Conservation (phyloP, 2,888 invertebrate genomes). For the Protonemura montana region DNA sequence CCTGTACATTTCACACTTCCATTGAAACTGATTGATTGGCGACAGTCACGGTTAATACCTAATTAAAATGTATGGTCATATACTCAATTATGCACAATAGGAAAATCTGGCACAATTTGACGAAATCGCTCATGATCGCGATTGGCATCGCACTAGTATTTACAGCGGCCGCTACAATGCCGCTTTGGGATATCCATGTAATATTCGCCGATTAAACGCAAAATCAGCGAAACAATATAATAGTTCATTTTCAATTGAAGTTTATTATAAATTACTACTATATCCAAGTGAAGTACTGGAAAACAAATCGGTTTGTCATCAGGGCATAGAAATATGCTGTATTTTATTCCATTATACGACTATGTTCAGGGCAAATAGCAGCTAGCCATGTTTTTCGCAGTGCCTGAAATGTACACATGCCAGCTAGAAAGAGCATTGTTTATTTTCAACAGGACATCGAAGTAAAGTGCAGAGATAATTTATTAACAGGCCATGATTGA, state of each 20-base stretch:
- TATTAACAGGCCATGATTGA: neutral
- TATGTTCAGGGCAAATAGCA: neutral
- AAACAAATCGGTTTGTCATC: neutral
- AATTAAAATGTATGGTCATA: neutral
- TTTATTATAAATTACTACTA: neutral
- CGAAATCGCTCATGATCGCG: neutral
- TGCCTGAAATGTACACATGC: neutral
- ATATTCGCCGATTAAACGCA: neutral
- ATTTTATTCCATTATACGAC: neutral
- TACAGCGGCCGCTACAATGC: neutral
- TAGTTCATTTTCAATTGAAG: neutral
- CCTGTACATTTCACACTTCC: neutral
- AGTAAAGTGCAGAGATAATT: neutral
- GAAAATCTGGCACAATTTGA: neutral
- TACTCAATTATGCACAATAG: constrained; percentile 1
- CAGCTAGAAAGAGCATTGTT: neutral
- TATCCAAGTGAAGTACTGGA: neutral
- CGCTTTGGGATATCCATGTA: neutral
- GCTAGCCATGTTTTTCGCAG: neutral
- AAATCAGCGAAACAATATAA: neutral
- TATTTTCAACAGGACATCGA: neutral
- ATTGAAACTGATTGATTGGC: neutral
- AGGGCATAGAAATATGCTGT: neutral
- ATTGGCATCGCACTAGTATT: neutral
- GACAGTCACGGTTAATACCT: neutral